Base-by-base conservation (phyloP, 2,113 vertebrate genomes). In the Nothobranchius furzeri region DNA sequence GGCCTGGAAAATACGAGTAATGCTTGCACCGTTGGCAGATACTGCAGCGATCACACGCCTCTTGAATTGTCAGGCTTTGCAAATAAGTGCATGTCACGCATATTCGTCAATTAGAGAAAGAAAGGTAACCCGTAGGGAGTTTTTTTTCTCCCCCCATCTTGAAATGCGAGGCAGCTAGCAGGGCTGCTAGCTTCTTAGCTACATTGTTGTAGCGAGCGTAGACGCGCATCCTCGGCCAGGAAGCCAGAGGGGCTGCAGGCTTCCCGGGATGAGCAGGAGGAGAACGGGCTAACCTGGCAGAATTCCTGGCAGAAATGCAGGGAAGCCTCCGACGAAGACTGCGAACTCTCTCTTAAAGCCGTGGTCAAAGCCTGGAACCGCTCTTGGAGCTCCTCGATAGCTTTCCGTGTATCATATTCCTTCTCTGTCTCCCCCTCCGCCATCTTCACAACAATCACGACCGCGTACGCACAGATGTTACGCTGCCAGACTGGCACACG, bases 391-490 rank as follows among this genome's bases (percentile, higher is more conserved):
- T 91, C 94, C 86, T 88, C 94, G 87, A 94, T 91, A 68, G 95
- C 95, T 84, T 87, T 92, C 79, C 88, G 90, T 89, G 87, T 93
- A 68, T 95, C 89, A 91, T 94, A 94, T 91, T 96, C 95, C 92
- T 90, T 94, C 88, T 96, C 96, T 92, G 95, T 96, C 95, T 98
- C 96, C 85, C 95, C 96, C 95, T 96, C 96, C 96, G 96, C 96
- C 96, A 98, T 98, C 95, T 98, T 98, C 95, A 95, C 95, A 95
- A 94, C 96, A 95, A 94, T 94, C 94, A 96, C 95, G 93, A 95
- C 94, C 94, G 94, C 95, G 95, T 96, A 96, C 95, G 94, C 93
- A 93, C 88, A 92, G 87, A 90, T 91, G 90, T 91, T 91, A 91
- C 90, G 89, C 88, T 75, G 89, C 89, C 85, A 90, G 86, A 85